phyloP scores from a whole-genome alignment of 2,797 vertebrate species.

The Sebastes aleutianus region DNA sequence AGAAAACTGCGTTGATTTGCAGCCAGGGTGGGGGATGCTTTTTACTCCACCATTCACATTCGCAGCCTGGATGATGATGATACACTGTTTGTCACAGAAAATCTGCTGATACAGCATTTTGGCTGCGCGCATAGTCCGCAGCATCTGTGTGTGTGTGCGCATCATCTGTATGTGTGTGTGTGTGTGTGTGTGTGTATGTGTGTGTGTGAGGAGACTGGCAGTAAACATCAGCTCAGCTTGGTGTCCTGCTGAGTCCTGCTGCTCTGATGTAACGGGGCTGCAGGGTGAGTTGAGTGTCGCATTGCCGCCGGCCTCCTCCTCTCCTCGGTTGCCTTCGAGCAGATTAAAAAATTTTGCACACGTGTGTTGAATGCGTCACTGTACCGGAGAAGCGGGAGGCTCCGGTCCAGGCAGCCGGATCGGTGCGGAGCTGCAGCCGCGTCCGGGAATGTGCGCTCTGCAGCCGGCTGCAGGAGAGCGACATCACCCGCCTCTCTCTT shows the following conservation, averaged over 20 bases:
- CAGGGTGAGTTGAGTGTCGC: conserved; percentile 67
- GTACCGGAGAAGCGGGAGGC: conserved; percentile 55
- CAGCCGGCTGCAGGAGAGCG: neutral
- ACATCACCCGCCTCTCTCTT: neutral
- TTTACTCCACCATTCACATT: neutral
- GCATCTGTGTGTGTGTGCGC: conserved; percentile 4
- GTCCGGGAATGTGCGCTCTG: neutral
- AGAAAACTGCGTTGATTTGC: neutral
- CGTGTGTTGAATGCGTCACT: conserved; percentile 70
- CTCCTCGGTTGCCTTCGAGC: conserved; percentile 38
- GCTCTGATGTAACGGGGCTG: conserved; percentile 35
- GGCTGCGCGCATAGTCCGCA: conserved; percentile 41
- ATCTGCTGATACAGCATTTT: conserved; percentile 69
- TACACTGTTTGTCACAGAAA: conserved; percentile 34
- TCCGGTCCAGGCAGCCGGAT: conserved; percentile 23
- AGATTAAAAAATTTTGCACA: conserved; percentile 59
- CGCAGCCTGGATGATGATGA: conserved; percentile 14
- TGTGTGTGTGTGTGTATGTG: neutral
- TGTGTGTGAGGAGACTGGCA: neutral
- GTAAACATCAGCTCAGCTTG: neutral
- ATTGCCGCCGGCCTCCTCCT: conserved; percentile 68
- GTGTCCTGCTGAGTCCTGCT: conserved; percentile 14
- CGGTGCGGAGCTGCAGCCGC: neutral
- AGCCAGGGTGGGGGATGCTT: neutral
- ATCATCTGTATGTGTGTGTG: neutral